phyloP scores from a whole-genome alignment of 2,797 vertebrate genomes.

The Setipinna tenuifilis region DNA sequence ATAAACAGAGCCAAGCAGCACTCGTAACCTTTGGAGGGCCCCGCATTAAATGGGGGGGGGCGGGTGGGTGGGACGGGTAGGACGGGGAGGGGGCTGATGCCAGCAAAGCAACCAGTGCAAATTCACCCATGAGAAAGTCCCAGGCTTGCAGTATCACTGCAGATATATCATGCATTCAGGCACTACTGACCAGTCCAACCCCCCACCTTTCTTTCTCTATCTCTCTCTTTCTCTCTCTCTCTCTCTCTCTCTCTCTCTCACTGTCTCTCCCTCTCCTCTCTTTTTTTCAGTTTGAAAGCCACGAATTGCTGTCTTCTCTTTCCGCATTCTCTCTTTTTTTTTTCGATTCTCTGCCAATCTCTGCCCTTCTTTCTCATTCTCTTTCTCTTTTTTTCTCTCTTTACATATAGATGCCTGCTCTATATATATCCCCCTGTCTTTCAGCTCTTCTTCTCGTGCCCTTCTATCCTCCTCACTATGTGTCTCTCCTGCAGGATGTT shows the following conservation, averaged over 20 bases:
- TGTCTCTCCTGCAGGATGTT: not conserved
- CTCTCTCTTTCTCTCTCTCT: not conserved
- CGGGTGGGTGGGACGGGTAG: not conserved
- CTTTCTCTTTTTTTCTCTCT: not conserved
- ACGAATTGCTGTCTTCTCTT: too few species aligned
- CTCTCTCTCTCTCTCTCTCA: not conserved
- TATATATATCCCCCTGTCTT: not conserved
- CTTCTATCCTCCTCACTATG: not conserved
- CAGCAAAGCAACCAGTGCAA: not conserved
- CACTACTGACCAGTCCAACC: not conserved
- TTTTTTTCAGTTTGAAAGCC: too few species aligned
- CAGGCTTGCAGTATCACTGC: not conserved
- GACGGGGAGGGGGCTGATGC: not conserved
- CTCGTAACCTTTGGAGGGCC: slow-evolving; percentile 15
- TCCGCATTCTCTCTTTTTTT: too few species aligned
- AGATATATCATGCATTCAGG: not conserved
- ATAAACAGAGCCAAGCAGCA: not conserved
- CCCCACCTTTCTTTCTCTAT: not conserved
- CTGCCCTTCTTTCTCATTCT: not conserved
- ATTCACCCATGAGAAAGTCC: not conserved
- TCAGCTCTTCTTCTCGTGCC: not conserved
- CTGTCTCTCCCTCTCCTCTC: not conserved
- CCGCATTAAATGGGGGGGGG: not conserved
- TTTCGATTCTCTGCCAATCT: not conserved
- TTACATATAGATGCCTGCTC: not conserved